A percentile compares a stretch with the other conserved stretches of the same genome.
phyloP scores from a whole-genome alignment of 2,113 vertebrate species.

The Meriones unguiculatus region DNA sequence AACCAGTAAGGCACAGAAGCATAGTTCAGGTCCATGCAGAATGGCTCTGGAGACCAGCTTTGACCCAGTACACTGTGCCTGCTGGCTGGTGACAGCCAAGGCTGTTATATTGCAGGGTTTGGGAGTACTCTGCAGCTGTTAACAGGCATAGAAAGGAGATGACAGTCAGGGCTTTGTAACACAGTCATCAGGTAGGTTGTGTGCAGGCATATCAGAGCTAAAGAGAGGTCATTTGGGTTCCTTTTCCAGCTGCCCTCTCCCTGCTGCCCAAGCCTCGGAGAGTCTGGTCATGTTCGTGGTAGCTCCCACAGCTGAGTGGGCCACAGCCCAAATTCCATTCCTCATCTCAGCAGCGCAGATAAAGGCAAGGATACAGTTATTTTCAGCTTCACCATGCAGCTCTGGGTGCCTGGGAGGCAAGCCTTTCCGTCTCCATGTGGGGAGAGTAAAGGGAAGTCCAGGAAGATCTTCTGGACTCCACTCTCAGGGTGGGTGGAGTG shows the following conservation, averaged over 20 bases:
- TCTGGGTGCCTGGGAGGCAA: background rate
- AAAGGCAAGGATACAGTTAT: background rate
- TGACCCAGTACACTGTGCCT: background rate
- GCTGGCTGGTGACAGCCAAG: background rate
- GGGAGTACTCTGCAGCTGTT: background rate
- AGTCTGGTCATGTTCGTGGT: background rate
- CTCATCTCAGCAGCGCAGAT: background rate
- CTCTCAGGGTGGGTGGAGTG: background rate
- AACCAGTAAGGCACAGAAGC: background rate
- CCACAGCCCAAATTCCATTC: background rate
- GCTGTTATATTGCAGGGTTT: background rate
- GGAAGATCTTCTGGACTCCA: background rate
- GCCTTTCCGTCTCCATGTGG: background rate
- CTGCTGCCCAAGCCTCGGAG: background rate
- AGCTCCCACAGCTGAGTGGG: background rate
- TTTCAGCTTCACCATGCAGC: background rate
- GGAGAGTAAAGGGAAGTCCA: background rate
- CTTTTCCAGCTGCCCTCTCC: background rate
- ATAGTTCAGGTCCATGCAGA: background rate
- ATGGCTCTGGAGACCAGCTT: background rate
- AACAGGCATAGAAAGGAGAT: background rate
- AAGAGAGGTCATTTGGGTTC: background rate
- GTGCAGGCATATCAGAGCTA: background rate
- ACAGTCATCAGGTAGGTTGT: fast-evolving
- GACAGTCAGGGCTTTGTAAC: background rate